These are phyloP conservation scores for Arctocebus calabarensis DNA, from an alignment of 2,797 vertebrate species.

Conservation along the genomic window DNA sequence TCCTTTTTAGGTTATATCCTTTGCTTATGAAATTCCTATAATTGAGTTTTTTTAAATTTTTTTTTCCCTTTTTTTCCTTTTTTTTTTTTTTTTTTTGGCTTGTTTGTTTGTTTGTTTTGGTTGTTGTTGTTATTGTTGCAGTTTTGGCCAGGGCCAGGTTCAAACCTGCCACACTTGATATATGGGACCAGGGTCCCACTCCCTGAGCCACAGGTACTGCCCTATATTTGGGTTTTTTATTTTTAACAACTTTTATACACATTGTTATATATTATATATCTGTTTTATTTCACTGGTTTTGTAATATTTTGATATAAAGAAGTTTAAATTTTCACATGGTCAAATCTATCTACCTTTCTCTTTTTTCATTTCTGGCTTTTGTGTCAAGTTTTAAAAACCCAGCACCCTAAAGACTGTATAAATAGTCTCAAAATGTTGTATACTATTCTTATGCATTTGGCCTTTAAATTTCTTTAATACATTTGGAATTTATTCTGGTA, in stretches of 20 bases:
- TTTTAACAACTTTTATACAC: conserved; percentile 3
- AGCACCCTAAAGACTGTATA: neutral
- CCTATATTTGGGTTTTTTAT: neutral
- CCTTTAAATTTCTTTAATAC: neutral
- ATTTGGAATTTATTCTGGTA: conserved; percentile 20
- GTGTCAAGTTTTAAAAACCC: neutral
- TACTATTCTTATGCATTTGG: neutral
- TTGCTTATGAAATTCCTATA: neutral
- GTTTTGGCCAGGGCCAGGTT: too few species aligned
- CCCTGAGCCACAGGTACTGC: too few species aligned
- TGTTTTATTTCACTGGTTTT: neutral
- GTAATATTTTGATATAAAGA: neutral
- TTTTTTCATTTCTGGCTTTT: conserved; percentile 21
- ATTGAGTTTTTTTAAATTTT: neutral
- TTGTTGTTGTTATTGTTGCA: too few species aligned
- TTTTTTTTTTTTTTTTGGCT: too few species aligned
- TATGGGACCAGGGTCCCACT: too few species aligned
- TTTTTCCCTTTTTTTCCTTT: too few species aligned
- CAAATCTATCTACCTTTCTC: neutral
- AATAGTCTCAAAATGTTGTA: neutral
- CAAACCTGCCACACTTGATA: too few species aligned
- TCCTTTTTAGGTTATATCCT: neutral
- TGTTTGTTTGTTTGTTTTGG: too few species aligned
- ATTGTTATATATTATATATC: neutral
- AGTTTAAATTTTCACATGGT: conserved; percentile 1